phyloP scores from a whole-genome alignment of 2,113 vertebrate species.

The Anarhynchus alexandrinus region DNA sequence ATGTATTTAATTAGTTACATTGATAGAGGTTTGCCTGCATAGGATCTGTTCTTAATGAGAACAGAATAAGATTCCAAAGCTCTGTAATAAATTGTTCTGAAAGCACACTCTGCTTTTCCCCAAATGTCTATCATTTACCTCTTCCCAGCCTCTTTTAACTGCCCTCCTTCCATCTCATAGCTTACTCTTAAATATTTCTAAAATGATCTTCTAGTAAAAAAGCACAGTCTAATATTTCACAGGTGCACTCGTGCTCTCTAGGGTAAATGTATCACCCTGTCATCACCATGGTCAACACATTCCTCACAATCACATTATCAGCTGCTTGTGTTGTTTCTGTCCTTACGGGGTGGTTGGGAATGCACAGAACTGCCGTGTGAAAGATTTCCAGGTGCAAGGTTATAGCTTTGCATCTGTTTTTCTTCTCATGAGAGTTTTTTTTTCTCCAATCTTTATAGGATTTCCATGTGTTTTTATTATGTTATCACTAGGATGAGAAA shows the following conservation, averaged over 20 bases:
- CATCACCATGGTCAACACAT: slow-evolving; percentile 57
- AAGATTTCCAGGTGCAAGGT: slow-evolving; percentile 66
- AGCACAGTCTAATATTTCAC: slow-evolving; percentile 38
- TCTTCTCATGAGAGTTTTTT: slow-evolving; percentile 28
- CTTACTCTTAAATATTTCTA: slow-evolving; percentile 16
- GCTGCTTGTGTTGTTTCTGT: slow-evolving; percentile 55
- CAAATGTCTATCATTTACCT: not conserved
- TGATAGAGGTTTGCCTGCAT: not conserved
- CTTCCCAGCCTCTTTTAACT: slow-evolving; percentile 12
- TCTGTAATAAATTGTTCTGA: not conserved
- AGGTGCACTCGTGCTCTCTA: not conserved
- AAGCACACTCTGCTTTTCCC: not conserved
- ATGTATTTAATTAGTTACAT: not conserved
- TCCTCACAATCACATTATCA: slow-evolving; percentile 62
- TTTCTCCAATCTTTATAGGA: slow-evolving; percentile 6
- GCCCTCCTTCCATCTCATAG: not conserved
- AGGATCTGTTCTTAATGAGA: not conserved
- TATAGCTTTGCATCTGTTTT: slow-evolving; percentile 59
- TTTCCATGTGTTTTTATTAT: slow-evolving; percentile 33
- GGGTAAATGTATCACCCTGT: slow-evolving; percentile 49
- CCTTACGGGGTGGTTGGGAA: slow-evolving; percentile 57
- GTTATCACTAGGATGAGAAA: slow-evolving; percentile 25
- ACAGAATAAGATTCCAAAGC: not conserved
- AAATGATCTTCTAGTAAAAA: slow-evolving; percentile 5
- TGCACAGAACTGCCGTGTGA: slow-evolving; percentile 37